These are phyloP conservation scores for Sebastes hubbsi DNA, from an alignment of 2,797 vertebrate genomes.

Conservation along the genomic window DNA sequence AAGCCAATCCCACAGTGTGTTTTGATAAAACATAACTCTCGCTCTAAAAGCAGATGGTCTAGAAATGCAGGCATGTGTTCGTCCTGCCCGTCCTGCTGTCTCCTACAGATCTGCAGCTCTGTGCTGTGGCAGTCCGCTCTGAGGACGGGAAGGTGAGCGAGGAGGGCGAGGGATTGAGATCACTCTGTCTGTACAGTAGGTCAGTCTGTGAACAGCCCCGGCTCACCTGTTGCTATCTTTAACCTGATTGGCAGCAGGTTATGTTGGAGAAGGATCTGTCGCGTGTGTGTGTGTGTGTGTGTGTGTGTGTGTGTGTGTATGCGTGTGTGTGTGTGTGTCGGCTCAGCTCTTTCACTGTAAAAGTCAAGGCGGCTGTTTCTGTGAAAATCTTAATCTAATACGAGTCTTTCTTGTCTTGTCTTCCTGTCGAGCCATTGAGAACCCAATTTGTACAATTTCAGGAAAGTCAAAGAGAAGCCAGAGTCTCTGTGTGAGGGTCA, in stretches of 20 bases:
- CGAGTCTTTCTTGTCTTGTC: no score
- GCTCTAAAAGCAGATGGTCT: background rate
- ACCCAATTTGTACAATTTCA: background rate
- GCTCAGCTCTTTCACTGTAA: background rate
- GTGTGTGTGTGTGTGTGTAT: background rate
- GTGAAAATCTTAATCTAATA: background rate
- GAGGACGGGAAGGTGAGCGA: background rate
- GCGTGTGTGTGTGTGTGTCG: background rate
- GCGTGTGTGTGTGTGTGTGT: background rate
- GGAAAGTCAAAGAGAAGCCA: background rate
- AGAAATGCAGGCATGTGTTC: background rate
- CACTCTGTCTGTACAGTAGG: conserved; percentile 63
- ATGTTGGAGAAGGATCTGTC: background rate
- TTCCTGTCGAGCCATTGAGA: background rate
- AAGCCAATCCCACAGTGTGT: background rate
- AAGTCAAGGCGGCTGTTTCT: background rate
- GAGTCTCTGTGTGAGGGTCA: background rate
- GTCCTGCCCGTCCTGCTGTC: background rate
- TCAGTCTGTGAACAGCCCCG: conserved; percentile 49
- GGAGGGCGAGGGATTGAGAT: conserved; percentile 58
- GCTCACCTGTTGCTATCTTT: conserved; percentile 63
- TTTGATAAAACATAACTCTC: background rate
- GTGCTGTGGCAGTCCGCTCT: background rate
- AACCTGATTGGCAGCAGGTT: conserved; percentile 65
- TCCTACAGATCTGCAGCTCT: conserved; percentile 1